These are phyloP conservation scores for Lycocerus yunnanus DNA, from an alignment of 2,888 invertebrate genomes.

Conservation along the genomic window DNA sequence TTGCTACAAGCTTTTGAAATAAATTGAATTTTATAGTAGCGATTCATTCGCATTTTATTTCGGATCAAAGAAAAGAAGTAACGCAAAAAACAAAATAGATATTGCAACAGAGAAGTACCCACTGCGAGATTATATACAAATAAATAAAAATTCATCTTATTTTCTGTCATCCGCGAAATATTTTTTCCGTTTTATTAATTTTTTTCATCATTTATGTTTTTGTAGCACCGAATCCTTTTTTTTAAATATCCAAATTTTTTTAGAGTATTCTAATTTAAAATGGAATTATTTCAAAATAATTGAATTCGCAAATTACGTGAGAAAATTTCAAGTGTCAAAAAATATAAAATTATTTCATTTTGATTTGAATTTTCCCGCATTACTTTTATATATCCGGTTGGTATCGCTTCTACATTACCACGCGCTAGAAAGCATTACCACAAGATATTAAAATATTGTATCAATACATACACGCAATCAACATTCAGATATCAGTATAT, in stretches of 20 bases:
- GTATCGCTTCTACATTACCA: conserved; percentile 7
- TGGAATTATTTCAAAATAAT: conserved; percentile 13
- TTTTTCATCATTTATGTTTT: not conserved
- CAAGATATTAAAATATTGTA: not conserved
- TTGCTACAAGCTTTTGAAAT: too few species aligned
- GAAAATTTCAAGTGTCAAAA: conserved; percentile 41
- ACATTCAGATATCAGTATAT: not conserved
- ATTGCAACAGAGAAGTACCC: not conserved
- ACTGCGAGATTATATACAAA: not conserved
- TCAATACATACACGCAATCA: not conserved
- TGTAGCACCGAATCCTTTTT: not conserved
- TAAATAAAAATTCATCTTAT: not conserved
- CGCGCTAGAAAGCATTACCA: conserved; percentile 7
- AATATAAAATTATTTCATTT: conserved; percentile 13
- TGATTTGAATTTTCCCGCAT: conserved; percentile 31
- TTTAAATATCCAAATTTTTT: not conserved
- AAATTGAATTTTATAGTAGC: too few species aligned
- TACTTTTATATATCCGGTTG: conserved; percentile 1
- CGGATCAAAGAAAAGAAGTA: too few species aligned
- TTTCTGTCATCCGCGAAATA: not conserved
- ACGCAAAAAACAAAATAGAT: not conserved
- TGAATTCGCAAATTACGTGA: conserved; percentile 17
- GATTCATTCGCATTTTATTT: too few species aligned
- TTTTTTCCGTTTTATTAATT: not conserved
- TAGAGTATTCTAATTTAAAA: not conserved